Evolutionary conservation across 2,797 vertebrate species (phyloP).

Genomic region (Eulemur mongoz): DNA sequence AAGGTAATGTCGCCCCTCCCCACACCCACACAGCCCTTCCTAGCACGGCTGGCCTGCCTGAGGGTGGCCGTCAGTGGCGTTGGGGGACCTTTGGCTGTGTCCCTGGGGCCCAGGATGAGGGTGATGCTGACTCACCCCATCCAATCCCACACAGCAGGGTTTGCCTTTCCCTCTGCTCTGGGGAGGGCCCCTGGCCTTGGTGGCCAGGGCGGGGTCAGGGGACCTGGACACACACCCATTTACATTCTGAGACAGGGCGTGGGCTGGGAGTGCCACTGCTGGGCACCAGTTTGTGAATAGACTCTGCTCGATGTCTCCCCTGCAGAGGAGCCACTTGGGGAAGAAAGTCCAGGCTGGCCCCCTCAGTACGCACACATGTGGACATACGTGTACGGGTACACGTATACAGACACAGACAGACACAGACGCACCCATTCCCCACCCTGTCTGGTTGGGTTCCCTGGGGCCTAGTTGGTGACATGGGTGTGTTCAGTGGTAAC

Average conservation of each 20-base stretch:
- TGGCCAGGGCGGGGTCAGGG: background rate
- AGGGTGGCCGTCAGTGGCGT: background rate
- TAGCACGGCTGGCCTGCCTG: slow-evolving; percentile 73
- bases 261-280: background rate
- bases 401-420: background rate
- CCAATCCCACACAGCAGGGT: background rate
- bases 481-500: background rate
- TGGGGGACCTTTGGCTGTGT: background rate
- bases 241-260: background rate
- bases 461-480: background rate
- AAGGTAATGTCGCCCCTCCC: slow-evolving; percentile 86
- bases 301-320: background rate
- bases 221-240: background rate
- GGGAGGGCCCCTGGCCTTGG: background rate
- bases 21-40: slow-evolving; percentile 53
- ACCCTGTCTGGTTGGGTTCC: background rate
- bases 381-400: background rate
- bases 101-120: background rate
- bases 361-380: no score
- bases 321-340: background rate
- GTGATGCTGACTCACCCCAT: accelerated
- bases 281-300: background rate
- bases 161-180: background rate
- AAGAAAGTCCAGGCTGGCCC: background rate
- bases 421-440: background rate